Percentiles rank a stretch among this genome's conserved stretches.
Conservation (phyloP, 2,888 invertebrate genomes). For the Stenotaenia linearis region DNA sequence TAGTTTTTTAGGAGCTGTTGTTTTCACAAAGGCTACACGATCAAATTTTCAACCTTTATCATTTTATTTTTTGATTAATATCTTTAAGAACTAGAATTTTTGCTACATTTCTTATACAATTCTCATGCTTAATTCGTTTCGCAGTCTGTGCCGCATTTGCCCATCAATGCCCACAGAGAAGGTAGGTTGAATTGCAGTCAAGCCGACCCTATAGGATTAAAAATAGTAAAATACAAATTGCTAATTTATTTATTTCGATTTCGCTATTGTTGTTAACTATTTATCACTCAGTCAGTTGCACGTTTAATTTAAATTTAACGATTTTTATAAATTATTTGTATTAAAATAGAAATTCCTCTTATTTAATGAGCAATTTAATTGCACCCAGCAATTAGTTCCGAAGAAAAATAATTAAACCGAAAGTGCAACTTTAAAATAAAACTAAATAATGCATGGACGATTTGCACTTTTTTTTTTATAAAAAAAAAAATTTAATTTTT, state of each 20-base stretch:
- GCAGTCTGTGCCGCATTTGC: conserved; percentile 94
- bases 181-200: conserved; percentile 55
- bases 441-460: background rate
- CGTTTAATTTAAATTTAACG: background rate
- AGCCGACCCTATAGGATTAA: background rate
- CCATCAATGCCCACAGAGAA: conserved; percentile 95
- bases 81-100: background rate
- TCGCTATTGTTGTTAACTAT: background rate
- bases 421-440: background rate
- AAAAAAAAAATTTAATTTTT: background rate
- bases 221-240: background rate
- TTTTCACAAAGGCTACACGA: background rate
- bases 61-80: background rate
- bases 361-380: background rate
- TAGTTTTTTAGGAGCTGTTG: background rate
- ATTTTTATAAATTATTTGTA: background rate
- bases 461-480: background rate
- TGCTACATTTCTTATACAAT: background rate
- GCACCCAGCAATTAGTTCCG: background rate
- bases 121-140: conserved; percentile 89
- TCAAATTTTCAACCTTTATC: background rate
- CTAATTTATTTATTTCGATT: background rate
- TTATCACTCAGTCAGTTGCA: background rate
- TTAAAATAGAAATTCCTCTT: background rate
- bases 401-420: background rate